A percentile compares a stretch with the other conserved stretches of the same genome.
Conservation (phyloP, 2,797 vertebrate genomes). For the Loriculus beryllinus region DNA sequence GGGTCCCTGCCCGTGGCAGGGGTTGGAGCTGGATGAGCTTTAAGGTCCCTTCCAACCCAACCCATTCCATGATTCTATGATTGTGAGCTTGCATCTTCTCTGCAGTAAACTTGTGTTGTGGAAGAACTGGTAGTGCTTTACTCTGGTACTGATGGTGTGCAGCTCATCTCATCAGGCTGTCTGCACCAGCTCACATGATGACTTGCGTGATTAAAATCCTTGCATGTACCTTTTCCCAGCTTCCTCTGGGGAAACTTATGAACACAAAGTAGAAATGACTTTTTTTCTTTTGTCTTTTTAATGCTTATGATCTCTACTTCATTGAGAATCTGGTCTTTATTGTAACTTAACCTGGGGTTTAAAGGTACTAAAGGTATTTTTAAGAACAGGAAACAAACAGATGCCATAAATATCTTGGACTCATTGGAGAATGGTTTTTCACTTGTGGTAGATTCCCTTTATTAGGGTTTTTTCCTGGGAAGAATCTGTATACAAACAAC, state of each 20-base stretch:
- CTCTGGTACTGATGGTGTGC: background rate
- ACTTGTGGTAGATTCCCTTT: background rate
- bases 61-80: background rate
- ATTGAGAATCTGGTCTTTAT: background rate
- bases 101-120: background rate
- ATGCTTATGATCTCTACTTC: background rate
- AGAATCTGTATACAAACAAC: background rate
- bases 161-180: background rate
- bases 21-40: too few species aligned
- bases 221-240: background rate
- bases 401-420: background rate
- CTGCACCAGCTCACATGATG: background rate
- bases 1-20: too few species aligned
- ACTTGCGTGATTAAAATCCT: background rate
- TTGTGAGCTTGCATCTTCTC: fast-evolving
- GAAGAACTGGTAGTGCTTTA: background rate
- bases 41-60: background rate
- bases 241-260: background rate
- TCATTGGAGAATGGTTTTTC: fast-evolving
- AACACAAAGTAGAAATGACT: background rate
- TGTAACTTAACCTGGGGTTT: background rate
- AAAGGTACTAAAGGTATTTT: background rate
- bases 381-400: background rate
- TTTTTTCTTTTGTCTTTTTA: fast-evolving
- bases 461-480: background rate